A percentile compares a stretch with the other conserved stretches of the same genome.
phyloP scores from a whole-genome alignment of 2,888 invertebrate genomes.

The Pedicia rivosa region DNA sequence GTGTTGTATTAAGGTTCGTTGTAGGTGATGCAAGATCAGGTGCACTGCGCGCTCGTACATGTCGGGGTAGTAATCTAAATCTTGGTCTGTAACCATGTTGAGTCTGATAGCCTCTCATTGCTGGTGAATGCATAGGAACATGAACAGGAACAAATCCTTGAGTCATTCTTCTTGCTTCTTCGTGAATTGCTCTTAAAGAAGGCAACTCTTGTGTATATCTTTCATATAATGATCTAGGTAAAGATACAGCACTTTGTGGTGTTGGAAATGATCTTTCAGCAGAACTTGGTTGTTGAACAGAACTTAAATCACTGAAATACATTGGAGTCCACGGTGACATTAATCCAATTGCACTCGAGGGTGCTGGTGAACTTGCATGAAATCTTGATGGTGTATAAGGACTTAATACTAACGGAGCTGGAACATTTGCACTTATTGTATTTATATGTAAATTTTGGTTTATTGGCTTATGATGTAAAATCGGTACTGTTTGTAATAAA shows the following conservation, averaged over 20 bases:
- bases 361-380: slow-evolving; percentile 49
- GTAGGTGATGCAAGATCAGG: slow-evolving; percentile 48
- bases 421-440: slow-evolving; percentile 21
- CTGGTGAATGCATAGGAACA: slow-evolving; percentile 43
- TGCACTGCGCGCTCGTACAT: slow-evolving; percentile 46
- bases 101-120: slow-evolving; percentile 31
- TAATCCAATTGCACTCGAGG: slow-evolving; percentile 36
- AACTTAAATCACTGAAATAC: slow-evolving; percentile 76
- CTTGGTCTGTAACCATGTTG: slow-evolving; percentile 33
- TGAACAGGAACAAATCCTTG: slow-evolving; percentile 44
- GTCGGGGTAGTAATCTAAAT: slow-evolving; percentile 46
- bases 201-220: slow-evolving; percentile 59
- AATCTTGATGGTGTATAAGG: slow-evolving; percentile 35
- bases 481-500: slow-evolving; percentile 18
- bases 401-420: slow-evolving; percentile 18
- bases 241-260: slow-evolving; percentile 38
- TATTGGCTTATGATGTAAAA: slow-evolving; percentile 22
- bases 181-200: slow-evolving; percentile 51
- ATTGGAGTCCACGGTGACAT: slow-evolving; percentile 56
- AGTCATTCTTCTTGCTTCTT: slow-evolving; percentile 40
- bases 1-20: slow-evolving; percentile 31
- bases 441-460: slow-evolving; percentile 24
- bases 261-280: slow-evolving; percentile 65
- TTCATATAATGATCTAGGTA: slow-evolving; percentile 37
- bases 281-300: slow-evolving; percentile 65